Evolutionary conservation across 2,113 vertebrate species (phyloP).

Genomic region (Dipodomys stephensi): DNA sequence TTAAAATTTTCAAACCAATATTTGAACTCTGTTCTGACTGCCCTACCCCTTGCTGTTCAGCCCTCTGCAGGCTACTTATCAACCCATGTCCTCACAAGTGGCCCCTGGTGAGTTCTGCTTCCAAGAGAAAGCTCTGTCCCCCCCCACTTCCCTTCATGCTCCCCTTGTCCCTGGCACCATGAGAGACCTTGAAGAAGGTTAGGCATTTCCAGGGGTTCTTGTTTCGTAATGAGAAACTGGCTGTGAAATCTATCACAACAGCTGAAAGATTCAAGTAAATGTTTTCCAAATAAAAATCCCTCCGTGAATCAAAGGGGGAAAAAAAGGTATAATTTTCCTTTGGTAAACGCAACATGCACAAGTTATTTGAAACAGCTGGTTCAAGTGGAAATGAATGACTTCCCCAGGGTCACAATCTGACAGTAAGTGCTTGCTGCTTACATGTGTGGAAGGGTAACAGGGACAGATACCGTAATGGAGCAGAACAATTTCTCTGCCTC

Average conservation of each 20-base stretch:
- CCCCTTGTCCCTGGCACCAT: background rate
- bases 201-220: slow-evolving; percentile 18
- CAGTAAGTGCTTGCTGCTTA: slow-evolving; percentile 74
- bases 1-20: background rate
- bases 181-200: slow-evolving; percentile 54
- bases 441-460: slow-evolving; percentile 62
- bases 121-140: background rate
- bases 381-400: slow-evolving; percentile 81
- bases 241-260: slow-evolving; percentile 62
- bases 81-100: background rate
- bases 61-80: background rate
- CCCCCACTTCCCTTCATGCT: background rate
- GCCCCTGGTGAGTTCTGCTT: background rate
- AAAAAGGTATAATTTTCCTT: slow-evolving; percentile 75
- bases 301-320: slow-evolving; percentile 14
- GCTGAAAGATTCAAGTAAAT: slow-evolving; percentile 65
- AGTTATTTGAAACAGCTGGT: slow-evolving; percentile 77
- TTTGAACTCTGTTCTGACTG: background rate
- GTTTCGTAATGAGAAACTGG: slow-evolving; percentile 45
- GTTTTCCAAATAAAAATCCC: slow-evolving; percentile 73
- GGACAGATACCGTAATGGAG: slow-evolving; percentile 68
- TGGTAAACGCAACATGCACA: slow-evolving; percentile 67
- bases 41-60: background rate
- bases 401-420: slow-evolving; percentile 74
- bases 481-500: slow-evolving; percentile 76